Evolutionary conservation across 2,113 vertebrate species (phyloP), one percentile per base, ranked within the genome.

Genomic region (Corythoichthys intestinalis): DNA sequence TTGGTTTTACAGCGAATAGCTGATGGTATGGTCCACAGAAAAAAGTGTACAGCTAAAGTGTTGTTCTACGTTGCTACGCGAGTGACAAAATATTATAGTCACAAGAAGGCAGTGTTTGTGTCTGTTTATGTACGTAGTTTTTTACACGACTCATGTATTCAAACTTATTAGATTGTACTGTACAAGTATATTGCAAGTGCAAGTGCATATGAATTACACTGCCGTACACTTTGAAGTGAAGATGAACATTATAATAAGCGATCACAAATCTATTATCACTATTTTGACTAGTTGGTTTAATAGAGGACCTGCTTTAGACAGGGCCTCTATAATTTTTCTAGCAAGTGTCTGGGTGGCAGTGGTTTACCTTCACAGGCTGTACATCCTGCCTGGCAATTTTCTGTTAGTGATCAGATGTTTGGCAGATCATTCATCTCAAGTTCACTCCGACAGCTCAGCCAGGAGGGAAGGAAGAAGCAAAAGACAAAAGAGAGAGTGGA

Each of bases 321-420:
- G 68, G 77, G 74, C 60, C 61, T 70, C 59, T 49, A 75, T 60
- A 17, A 63, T 69, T 7, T 49, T 61, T 69, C 56, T 71, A 59
- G 41, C 46, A 52, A 73, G 56, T 50, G 28, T 37, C 68, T 78
- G 13, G 6, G 54, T 20, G 46, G 59, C 68, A 78, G 72, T 67
- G 68, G 70, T 54, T 71, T 61, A 66, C 20, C 65, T 61, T 54
- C 54, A 60, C 70, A 10, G 37, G 50, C 73, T 52, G 17, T 57
- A 61, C 65, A 71, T 69, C 75, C 66, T 4, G 34, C 57, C 62
- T 49, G 65, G 62, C 12, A 46, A 66, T 68, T 74, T 63, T 61
- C 59, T 44, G 67, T 63, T 70, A 77, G 66, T 58, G 70, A 81
- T 86, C 80, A 80, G 77, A 75, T 80, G 75, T 79, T 80, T 74